Conservation (phyloP, 2,113 vertebrate genomes). For the Strix aluco region DNA sequence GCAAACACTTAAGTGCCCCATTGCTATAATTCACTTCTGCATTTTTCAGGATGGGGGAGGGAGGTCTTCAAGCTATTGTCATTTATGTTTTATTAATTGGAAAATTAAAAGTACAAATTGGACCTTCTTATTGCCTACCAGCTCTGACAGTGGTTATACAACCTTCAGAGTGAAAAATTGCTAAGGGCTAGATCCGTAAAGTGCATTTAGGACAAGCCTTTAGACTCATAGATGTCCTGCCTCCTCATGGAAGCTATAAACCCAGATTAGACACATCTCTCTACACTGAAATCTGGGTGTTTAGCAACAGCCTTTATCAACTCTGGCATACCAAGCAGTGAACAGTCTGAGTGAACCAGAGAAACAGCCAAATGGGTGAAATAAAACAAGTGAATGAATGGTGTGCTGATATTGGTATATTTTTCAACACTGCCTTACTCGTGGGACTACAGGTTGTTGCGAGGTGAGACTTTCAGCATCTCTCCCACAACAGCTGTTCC, state of each 20-base stretch:
- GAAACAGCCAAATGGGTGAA: neutral
- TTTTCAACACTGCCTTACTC: neutral
- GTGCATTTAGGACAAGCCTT: neutral
- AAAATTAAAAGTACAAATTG: neutral
- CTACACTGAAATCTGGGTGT: neutral
- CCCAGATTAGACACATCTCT: neutral
- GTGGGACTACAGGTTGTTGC: neutral
- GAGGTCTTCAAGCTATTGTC: neutral
- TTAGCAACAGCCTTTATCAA: neutral
- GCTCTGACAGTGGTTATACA: neutral
- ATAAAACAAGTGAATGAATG: neutral
- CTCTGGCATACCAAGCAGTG: neutral
- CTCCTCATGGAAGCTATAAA: neutral
- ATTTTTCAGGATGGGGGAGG: neutral
- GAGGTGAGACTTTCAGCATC: neutral
- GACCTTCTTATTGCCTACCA: neutral
- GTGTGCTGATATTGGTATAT: neutral
- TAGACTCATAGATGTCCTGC: neutral
- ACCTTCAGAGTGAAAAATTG: neutral
- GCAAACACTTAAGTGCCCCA: neutral
- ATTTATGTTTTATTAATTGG: slow-evolving; percentile 13
- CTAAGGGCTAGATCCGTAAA: neutral
- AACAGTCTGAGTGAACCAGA: neutral
- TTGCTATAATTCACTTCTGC: neutral
- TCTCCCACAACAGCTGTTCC: neutral